These are phyloP conservation scores for Leptatherina wallacei DNA, from an alignment of 2,797 vertebrate genomes.

Conservation along the genomic window DNA sequence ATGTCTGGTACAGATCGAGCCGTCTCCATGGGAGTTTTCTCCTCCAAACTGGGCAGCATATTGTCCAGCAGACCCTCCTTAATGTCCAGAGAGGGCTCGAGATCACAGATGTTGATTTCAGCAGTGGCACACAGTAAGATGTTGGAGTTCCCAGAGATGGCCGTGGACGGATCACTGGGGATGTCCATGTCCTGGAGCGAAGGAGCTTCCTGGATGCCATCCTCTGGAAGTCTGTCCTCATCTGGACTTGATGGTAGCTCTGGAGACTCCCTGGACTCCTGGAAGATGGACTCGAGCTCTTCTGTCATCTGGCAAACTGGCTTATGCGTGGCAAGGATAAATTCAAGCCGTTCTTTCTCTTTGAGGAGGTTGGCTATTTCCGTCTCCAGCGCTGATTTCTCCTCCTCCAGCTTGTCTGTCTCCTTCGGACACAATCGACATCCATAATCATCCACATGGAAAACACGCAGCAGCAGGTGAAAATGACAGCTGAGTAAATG, in stretches of 20 bases:
- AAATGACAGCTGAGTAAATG: conserved; percentile 63
- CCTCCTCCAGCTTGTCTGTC: conserved; percentile 94
- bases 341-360: conserved; percentile 95
- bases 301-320: conserved; percentile 92
- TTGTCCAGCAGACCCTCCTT: conserved; percentile 92
- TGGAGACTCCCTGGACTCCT: conserved; percentile 82
- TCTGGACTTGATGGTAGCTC: conserved; percentile 72
- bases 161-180: conserved; percentile 80
- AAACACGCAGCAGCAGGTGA: conserved; percentile 55
- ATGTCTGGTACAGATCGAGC: conserved; percentile 97
- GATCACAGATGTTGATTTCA: conserved; percentile 84
- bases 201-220: conserved; percentile 76
- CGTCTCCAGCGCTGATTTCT: conserved; percentile 90
- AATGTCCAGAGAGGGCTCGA: conserved; percentile 88
- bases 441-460: conserved; percentile 53
- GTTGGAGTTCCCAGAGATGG: conserved; percentile 87
- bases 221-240: conserved; percentile 75
- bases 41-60: conserved; percentile 82
- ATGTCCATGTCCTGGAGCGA: conserved; percentile 84
- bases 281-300: conserved; percentile 89
- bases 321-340: conserved; percentile 91
- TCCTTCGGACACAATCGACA: conserved; percentile 83
- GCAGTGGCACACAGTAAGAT: conserved; percentile 86
- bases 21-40: conserved; percentile 85
- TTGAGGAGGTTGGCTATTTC: conserved; percentile 95